Conservation (phyloP, 2,113 vertebrate species). For the Nothobranchius kuhntae region DNA sequence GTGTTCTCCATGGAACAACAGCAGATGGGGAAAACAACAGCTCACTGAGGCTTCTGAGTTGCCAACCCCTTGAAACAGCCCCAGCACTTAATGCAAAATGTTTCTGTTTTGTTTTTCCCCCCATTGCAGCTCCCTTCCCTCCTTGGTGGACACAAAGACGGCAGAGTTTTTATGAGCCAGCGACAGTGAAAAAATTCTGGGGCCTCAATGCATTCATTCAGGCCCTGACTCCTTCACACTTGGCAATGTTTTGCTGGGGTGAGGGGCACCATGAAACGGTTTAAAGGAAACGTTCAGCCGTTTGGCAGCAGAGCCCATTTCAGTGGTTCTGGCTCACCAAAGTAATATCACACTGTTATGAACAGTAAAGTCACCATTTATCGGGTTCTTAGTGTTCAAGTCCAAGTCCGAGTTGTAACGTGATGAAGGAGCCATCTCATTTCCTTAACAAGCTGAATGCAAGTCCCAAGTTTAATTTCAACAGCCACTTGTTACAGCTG, state of each 20-base stretch:
- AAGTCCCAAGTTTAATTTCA: too few relatives aligned
- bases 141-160: constrained; percentile 62
- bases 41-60: constrained; percentile 51
- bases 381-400: too few relatives aligned
- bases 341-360: not conserved
- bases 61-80: constrained; percentile 60
- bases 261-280: constrained; percentile 43
- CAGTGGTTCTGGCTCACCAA: not conserved
- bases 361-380: too few relatives aligned
- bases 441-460: too few relatives aligned
- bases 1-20: constrained; percentile 55
- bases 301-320: constrained; percentile 21
- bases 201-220: constrained; percentile 74
- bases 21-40: constrained; percentile 43
- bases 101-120: constrained; percentile 61
- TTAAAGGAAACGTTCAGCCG: constrained; percentile 42
- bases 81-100: constrained; percentile 71
- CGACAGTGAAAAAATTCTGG: constrained; percentile 76
- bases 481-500: too few relatives aligned
- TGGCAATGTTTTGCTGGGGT: constrained; percentile 62
- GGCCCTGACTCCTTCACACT: constrained; percentile 54
- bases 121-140: constrained; percentile 36
- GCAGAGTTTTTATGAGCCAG: constrained; percentile 78
- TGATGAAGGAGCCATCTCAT: too few relatives aligned
- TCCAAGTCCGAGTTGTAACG: too few relatives aligned